These are phyloP conservation scores for Alaudala cheleensis DNA, from an alignment of 2,113 vertebrate genomes.

Conservation along the genomic window DNA sequence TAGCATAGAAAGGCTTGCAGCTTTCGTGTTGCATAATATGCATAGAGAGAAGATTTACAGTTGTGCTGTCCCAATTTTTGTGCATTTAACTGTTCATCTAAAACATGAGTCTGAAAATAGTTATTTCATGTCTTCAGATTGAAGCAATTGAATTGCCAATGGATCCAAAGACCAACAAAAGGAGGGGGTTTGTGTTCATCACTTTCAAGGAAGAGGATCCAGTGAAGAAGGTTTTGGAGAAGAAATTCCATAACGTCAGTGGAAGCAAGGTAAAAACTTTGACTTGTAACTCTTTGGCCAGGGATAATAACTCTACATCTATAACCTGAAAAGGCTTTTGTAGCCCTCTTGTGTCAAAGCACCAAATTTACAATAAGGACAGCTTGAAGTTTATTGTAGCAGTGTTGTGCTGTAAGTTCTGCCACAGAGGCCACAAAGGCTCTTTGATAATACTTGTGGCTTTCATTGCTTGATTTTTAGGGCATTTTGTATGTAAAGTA, in stretches of 20 bases:
- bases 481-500: not conserved
- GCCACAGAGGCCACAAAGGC: not conserved
- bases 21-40: not conserved
- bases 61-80: not conserved
- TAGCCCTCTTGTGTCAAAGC: not conserved
- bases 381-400: not conserved
- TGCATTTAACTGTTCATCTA: not conserved
- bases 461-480: not conserved
- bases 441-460: not conserved
- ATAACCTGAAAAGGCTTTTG: not conserved
- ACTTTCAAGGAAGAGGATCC: conserved; percentile 95
- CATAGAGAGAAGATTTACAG: not conserved
- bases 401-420: accelerated
- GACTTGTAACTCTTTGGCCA: not conserved
- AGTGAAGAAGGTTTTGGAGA: conserved; percentile 94
- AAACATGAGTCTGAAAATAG: not conserved
- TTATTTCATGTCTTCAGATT: conserved; percentile 76
- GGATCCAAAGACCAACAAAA: conserved; percentile 97
- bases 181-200: conserved; percentile 97
- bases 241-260: conserved; percentile 95
- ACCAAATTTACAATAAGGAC: not conserved
- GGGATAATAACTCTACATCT: not conserved
- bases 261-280: conserved; percentile 90
- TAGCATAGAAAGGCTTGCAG: not conserved
- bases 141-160: conserved; percentile 97